A percentile compares a stretch with the other conserved stretches of the same genome.
Conservation (phyloP, 2,797 vertebrate genomes). For the Tenualosa ilisha region DNA sequence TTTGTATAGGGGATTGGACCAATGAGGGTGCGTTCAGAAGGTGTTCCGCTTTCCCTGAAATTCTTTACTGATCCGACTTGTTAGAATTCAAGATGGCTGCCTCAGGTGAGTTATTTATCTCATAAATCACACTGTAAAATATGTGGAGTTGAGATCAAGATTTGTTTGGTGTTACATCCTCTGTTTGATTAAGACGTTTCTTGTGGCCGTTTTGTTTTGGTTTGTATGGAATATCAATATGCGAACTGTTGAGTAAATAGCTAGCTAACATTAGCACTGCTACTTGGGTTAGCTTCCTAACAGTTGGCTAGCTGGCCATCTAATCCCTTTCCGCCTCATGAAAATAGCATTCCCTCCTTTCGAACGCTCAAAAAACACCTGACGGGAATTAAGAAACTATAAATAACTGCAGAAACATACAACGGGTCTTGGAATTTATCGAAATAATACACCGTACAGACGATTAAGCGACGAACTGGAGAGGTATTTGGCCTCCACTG, state of each 20-base stretch:
- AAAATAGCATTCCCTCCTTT: constrained; percentile 38
- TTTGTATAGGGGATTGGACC: constrained; percentile 56
- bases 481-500: not conserved
- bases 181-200: not conserved
- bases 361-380: constrained; percentile 26
- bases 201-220: not conserved
- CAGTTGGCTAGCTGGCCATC: constrained; percentile 58
- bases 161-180: not conserved
- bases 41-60: constrained; percentile 70
- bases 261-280: constrained; percentile 61
- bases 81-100: constrained; percentile 81
- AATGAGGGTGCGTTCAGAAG: constrained; percentile 62
- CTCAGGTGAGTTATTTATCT: constrained; percentile 76
- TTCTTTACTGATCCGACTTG: constrained; percentile 77
- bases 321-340: constrained; percentile 63
- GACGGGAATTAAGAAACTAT: constrained; percentile 23
- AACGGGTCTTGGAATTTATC: not conserved
- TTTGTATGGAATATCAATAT: not conserved
- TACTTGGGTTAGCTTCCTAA: constrained; percentile 43
- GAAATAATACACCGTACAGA: not conserved
- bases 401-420: not conserved
- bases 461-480: not conserved
- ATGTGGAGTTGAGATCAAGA: not conserved
- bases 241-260: constrained; percentile 15
- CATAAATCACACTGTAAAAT: constrained; percentile 49